phyloP scores from a whole-genome alignment of 2,797 vertebrate species.

The Sebastiscus albofasciatus region DNA sequence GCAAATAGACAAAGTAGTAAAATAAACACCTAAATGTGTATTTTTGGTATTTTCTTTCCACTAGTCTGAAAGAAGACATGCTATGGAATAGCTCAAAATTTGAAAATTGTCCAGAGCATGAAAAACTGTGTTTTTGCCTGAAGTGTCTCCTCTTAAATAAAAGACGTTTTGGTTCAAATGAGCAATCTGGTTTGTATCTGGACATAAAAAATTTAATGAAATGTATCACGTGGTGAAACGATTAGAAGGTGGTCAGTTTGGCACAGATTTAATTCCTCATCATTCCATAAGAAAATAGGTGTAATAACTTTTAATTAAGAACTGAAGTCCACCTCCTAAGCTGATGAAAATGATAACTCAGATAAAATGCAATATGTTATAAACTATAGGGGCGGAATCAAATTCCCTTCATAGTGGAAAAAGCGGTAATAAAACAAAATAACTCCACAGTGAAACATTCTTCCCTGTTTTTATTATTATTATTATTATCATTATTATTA shows the following conservation, averaged over 20 bases:
- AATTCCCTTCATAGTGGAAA: neutral
- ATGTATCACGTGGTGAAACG: neutral
- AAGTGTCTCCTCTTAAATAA: neutral
- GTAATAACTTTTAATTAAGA: neutral
- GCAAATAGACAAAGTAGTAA: no score
- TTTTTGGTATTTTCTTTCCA: no score
- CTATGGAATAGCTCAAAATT: no score
- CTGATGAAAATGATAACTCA: neutral
- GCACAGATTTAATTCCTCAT: neutral
- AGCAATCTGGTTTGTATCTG: neutral
- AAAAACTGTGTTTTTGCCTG: no score
- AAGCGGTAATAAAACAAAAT: neutral
- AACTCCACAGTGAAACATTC: neutral
- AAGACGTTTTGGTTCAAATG: neutral
- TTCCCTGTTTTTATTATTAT: neutral
- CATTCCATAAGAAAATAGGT: neutral
- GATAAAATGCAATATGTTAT: neutral
- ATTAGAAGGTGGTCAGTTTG: neutral
- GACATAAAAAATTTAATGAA: neutral
- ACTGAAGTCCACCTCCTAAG: neutral
- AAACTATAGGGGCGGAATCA: neutral
- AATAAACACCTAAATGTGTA: no score
- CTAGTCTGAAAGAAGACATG: no score
- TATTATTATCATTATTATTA: no score
- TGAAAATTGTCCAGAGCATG: accelerated